A percentile compares a stretch with the other conserved stretches of the same genome.
phyloP scores from a whole-genome alignment of 2,797 vertebrate genomes.

The Pseudochromis fuscus region DNA sequence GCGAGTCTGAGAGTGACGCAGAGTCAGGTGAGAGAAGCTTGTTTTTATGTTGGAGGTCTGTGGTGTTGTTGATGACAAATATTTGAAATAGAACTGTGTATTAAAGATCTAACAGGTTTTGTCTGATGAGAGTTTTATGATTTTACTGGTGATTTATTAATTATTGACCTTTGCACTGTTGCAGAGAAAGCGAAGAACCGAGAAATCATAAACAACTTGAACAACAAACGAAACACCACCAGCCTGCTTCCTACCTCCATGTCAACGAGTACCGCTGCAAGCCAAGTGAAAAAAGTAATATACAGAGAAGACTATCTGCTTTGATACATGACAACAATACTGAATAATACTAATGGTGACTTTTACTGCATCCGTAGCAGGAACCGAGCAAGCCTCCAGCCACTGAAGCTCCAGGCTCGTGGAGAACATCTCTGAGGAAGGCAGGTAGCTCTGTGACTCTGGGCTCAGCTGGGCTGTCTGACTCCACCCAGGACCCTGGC shows the following conservation, averaged over 20 bases:
- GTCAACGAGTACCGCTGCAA: constrained; percentile 71
- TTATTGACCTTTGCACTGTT: constrained; percentile 21
- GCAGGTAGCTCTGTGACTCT: constrained; percentile 87
- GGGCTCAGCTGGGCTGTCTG: constrained; percentile 79
- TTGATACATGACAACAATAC: not conserved
- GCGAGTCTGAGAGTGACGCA: constrained; percentile 87
- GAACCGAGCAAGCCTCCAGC: constrained; percentile 76
- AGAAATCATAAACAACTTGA: constrained; percentile 90
- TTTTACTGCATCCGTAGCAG: constrained; percentile 41
- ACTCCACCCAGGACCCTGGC: constrained; percentile 76
- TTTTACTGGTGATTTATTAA: not conserved
- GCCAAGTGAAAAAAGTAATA: constrained; percentile 83
- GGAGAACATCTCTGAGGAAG: constrained; percentile 88
- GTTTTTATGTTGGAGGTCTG: not conserved
- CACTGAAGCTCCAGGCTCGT: constrained; percentile 83
- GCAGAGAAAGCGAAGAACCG: constrained; percentile 89
- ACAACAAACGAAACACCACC: constrained; percentile 87
- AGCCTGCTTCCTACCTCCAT: constrained; percentile 79
- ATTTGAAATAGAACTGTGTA: not conserved
- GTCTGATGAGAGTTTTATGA: not conserved
- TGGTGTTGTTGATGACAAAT: not conserved
- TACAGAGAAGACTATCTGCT: not conserved
- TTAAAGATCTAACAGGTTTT: not conserved
- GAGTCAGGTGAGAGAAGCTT: constrained; percentile 81
- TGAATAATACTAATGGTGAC: not conserved